Evolutionary conservation across 2,113 vertebrate genomes (phyloP).

Genomic region (Mesitornis unicolor): DNA sequence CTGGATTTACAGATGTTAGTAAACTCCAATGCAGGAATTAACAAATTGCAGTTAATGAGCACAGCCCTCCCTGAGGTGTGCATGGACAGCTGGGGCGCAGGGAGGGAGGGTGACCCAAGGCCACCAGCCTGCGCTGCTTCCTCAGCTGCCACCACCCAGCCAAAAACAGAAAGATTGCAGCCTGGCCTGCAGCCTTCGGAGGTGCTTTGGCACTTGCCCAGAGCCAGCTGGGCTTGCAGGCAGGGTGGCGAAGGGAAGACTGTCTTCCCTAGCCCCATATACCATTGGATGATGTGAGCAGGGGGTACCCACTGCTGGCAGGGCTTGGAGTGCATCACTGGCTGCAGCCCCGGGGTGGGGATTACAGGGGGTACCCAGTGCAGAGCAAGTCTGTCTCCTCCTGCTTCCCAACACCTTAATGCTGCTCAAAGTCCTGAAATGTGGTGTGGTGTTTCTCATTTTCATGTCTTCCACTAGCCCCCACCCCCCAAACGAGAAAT

Average conservation of each 20-base stretch:
- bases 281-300: rapidly evolving
- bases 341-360: background rate
- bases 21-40: conserved; percentile 52
- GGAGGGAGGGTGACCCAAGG: background rate
- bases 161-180: background rate
- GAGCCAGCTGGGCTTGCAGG: background rate
- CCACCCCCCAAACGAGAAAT: background rate
- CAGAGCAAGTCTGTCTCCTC: background rate
- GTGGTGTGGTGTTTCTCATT: rapidly evolving
- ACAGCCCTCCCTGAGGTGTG: background rate
- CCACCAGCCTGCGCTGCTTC: background rate
- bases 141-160: background rate
- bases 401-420: background rate
- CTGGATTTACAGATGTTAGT: conserved; percentile 36
- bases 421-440: background rate
- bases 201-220: background rate
- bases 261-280: background rate
- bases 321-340: rapidly evolving
- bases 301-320: rapidly evolving
- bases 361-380: rapidly evolving
- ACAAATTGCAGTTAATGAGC: conserved; percentile 28
- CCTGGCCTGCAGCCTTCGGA: background rate
- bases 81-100: background rate
- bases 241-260: background rate
- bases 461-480: background rate